phyloP scores from a whole-genome alignment of 2,888 invertebrate genomes.

The Chromoteleia sp. region DNA sequence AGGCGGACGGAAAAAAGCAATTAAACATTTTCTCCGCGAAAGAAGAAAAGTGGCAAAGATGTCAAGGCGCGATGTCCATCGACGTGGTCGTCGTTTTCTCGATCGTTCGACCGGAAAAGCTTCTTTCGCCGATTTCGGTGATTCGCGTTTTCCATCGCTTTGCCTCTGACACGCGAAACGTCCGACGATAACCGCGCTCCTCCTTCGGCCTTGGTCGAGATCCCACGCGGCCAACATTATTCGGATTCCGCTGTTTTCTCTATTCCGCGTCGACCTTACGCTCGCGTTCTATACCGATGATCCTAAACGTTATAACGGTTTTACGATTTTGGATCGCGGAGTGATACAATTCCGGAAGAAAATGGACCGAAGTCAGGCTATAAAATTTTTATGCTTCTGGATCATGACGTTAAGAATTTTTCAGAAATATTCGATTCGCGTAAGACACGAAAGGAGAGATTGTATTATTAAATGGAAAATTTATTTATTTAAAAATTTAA shows the following conservation, averaged over 20 bases:
- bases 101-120: constrained; percentile 46
- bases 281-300: constrained; percentile 58
- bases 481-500: too few species aligned
- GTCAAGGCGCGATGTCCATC: constrained; percentile 48
- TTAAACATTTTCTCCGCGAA: constrained; percentile 51
- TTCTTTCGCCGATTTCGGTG: constrained; percentile 40
- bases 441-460: too few species aligned
- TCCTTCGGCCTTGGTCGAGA: constrained; percentile 75
- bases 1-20: constrained; percentile 41
- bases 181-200: constrained; percentile 46
- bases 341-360: not conserved
- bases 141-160: constrained; percentile 52
- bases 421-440: too few species aligned
- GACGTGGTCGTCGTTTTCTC: constrained; percentile 27
- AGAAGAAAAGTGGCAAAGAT: constrained; percentile 39
- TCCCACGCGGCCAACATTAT: constrained; percentile 80
- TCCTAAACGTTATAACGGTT: constrained; percentile 57
- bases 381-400: too few species aligned
- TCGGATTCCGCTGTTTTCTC: constrained; percentile 72
- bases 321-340: constrained; percentile 10
- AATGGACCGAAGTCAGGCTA: not conserved
- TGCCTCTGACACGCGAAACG: constrained; percentile 51
- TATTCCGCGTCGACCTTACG: constrained; percentile 47
- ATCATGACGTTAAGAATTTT: too few species aligned
- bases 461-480: too few species aligned